Base-by-base conservation (phyloP, 1,140 invertebrate genomes). In the Brachionus koreanus region DNA sequence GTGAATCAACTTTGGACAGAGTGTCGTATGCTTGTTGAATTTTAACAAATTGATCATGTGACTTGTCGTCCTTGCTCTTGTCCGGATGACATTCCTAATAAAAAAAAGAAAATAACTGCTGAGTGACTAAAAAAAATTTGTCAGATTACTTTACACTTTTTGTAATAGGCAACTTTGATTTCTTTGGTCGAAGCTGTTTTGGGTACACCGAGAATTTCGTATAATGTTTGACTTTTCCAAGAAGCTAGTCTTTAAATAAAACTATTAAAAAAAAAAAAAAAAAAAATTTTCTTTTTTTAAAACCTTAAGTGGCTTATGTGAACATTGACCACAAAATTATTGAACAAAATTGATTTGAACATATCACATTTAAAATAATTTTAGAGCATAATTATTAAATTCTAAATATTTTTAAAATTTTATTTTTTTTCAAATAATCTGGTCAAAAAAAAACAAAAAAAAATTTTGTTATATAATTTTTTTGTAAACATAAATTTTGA, bases 21-120 rank as follows among this genome's bases (percentile, higher is more conserved):
- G 61, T 65, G 25, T 57, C 49, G 33, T 79, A 79, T 1, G 76
- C 76, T 25, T 79, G 52, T 19, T 79, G 49, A 10, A 79, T 65
- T 42, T 57, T 61, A 4, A 79, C 57, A 37, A 79, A 79, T 61
- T 79, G 52, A 79, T 79, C 61, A 43, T 79, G 76, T 33, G 76
- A 57, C 37, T 57, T 42, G 13, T 79, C 19, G n/a, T 35, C n/a
- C 43, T 79, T 10, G 6, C 57, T 79, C 25, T n/a, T 79, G 25
- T 79, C 76, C 19, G 76, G 76, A 61, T 79, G 76, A 43, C 7
- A 43, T 61, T 79, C 76, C 76, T 79, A 37, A 33, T 23, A 7
- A 49, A 12, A 10, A 23, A 29, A 46, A 16, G 5, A 29, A n/a
- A 52, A 33, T 77, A 49, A 29, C 19, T 10, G 3, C 3, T 29